These are phyloP conservation scores for Perca fluviatilis DNA, from an alignment of 2,113 vertebrate species.

Conservation along the genomic window DNA sequence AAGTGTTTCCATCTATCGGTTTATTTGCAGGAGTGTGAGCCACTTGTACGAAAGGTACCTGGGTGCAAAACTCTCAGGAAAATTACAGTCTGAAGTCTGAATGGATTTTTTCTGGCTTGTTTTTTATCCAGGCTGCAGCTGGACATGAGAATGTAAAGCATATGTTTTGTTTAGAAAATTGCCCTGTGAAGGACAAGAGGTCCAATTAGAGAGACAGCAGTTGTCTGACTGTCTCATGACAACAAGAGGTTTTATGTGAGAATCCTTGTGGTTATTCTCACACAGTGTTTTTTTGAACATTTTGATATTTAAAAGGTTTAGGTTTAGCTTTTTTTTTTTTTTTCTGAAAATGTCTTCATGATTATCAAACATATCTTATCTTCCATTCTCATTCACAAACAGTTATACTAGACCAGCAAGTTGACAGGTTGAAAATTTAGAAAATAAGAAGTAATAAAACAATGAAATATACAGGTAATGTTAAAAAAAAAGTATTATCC, in stretches of 20 bases:
- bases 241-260: constrained; percentile 33
- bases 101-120: constrained; percentile 30
- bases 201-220: constrained; percentile 40
- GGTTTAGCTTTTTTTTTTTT: neutral
- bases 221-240: neutral
- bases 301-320: neutral
- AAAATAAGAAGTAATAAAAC: neutral
- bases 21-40: constrained; percentile 25
- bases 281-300: neutral
- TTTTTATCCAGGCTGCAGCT: constrained; percentile 46
- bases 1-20: constrained; percentile 46
- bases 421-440: neutral
- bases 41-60: constrained; percentile 7
- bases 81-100: constrained; percentile 51
- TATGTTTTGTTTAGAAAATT: constrained; percentile 66
- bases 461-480: neutral
- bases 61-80: constrained; percentile 45
- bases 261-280: constrained; percentile 38
- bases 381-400: neutral
- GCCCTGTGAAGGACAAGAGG: constrained; percentile 64
- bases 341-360: too few species aligned
- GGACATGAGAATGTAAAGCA: constrained; percentile 34
- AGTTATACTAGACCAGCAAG: neutral
- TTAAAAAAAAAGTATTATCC: neutral
- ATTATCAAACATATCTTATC: neutral